Evolutionary conservation across 2,113 vertebrate genomes (phyloP), one percentile per base, ranked within the genome.

Genomic region (Cottus gobio): DNA sequence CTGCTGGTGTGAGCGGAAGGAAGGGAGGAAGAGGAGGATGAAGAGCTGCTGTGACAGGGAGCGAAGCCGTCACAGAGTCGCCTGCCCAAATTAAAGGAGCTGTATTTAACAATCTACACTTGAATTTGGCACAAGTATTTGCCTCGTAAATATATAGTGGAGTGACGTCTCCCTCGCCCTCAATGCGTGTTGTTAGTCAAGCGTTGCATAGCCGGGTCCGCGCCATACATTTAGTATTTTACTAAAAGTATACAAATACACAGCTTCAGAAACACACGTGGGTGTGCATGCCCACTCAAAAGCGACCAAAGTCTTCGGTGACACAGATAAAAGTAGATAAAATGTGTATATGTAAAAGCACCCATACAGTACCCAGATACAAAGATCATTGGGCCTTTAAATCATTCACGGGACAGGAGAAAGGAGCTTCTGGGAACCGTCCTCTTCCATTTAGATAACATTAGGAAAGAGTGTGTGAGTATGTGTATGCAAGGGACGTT

Each of bases 1-100:
- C 91, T 89, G 91, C 85, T 91, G 87, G 92, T 90, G 88, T 79
- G 89, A 92, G 87, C 65, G 77, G 84, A 88, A 87, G 68, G 78
- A 77, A 85, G 66, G 62, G 75, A 71, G 56, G 84, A 58, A 42
- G 71, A 86, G 69, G 72, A 77, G 68, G 85, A 85, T 42, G 85
- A 87, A 77, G 89, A 85, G 71, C 37, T 34, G 56, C 65, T 74
- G 68, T 89, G 84, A 87, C 87, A 87, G 74, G 82, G 89, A 86
- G 83, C 71, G 83, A 92, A 87, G 74, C 73, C 77, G 26, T 79
- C 65, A 36, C 62, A 28, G 48, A 54, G 67, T 66, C 70, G 57
- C 68, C 85, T 81, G 74, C 22, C 57, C 39, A 39, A 85, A 78
- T 65, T 37, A 57, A 57, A 57, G n/a, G 52, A 56, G 52, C 20